These are phyloP conservation scores for Acrobasis suavella DNA, from an alignment of 2,888 invertebrate species.

Conservation along the genomic window DNA sequence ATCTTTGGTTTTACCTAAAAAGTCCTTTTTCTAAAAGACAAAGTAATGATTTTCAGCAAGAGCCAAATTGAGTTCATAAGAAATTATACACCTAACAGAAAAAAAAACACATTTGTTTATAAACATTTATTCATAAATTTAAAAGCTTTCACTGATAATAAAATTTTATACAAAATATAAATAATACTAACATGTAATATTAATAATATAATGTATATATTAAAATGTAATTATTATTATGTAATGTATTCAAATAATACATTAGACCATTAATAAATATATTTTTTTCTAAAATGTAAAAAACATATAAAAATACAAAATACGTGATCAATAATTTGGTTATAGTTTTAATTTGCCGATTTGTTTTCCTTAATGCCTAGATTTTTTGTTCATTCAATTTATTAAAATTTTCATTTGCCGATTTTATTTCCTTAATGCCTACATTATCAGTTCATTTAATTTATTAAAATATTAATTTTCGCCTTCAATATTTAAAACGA, in stretches of 20 bases:
- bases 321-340: constrained; percentile 2
- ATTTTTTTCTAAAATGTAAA: neutral
- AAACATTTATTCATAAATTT: neutral
- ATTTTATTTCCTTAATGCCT: no score
- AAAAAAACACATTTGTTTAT: neutral
- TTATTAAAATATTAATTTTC: no score
- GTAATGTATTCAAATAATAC: constrained; percentile 1
- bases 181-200: constrained; percentile 1
- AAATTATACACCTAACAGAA: no score
- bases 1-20: no score
- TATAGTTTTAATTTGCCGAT: neutral
- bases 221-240: neutral
- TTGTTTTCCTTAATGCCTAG: neutral
- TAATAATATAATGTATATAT: neutral
- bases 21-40: no score
- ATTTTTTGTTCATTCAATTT: no score
- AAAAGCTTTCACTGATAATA: neutral
- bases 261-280: neutral
- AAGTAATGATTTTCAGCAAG: no score
- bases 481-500: neutral
- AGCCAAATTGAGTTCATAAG: no score
- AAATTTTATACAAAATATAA: constrained; percentile 6
- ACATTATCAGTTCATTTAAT: no score
- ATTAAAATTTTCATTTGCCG: no score
- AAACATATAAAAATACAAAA: constrained; percentile 3